These are phyloP conservation scores for Tenthredo amoena DNA, from an alignment of 2,888 invertebrate genomes.

Conservation along the genomic window DNA sequence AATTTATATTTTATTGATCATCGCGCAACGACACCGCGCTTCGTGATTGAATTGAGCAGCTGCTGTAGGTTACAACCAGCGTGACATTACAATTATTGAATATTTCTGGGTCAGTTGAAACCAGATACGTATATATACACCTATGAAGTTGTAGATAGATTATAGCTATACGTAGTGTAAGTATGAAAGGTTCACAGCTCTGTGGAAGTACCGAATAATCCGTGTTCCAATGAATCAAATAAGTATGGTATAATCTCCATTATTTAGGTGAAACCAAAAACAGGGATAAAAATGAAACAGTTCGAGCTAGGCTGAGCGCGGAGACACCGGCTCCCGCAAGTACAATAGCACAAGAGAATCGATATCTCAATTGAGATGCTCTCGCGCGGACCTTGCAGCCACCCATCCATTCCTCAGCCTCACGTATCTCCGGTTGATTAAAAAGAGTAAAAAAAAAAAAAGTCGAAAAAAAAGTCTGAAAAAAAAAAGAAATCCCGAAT, in stretches of 20 bases:
- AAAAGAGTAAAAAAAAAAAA: neutral
- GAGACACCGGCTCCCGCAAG: neutral
- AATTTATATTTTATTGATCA: neutral
- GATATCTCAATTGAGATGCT: slow-evolving; percentile 53
- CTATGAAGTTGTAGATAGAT: neutral
- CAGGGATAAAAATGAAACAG: neutral
- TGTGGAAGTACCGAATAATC: neutral
- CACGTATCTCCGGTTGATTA: slow-evolving; percentile 17
- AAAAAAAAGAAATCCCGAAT: neutral
- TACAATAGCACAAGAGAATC: slow-evolving; percentile 46
- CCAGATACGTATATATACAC: neutral
- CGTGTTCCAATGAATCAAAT: neutral
- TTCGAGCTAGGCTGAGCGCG: neutral
- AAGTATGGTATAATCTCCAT: neutral
- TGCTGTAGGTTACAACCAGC: slow-evolving; percentile 5
- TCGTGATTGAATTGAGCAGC: neutral
- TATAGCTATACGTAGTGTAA: neutral
- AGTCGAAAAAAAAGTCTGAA: neutral
- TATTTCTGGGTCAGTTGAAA: slow-evolving; percentile 42
- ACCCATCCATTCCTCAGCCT: neutral
- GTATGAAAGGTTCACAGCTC: neutral
- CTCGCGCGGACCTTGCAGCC: slow-evolving; percentile 33
- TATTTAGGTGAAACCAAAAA: neutral
- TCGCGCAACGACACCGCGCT: too few relatives aligned
- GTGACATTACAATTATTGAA: slow-evolving; percentile 31